Base-by-base conservation (phyloP, 2,113 vertebrate genomes). In the Dromaius novaehollandiae region DNA sequence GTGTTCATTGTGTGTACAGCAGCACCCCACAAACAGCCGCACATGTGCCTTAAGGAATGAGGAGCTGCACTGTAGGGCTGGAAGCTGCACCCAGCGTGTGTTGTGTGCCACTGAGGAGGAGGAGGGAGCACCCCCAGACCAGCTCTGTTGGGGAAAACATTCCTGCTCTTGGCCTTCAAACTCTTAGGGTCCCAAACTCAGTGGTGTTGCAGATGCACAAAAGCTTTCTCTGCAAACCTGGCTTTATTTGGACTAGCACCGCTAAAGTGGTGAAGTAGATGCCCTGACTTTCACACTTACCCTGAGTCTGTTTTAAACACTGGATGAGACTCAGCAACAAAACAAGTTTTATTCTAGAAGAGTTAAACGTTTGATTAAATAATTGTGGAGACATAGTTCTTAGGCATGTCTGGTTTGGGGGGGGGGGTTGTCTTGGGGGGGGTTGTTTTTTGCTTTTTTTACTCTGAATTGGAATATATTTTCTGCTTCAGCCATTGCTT, bases 331-430 rank as follows among this genome's bases (percentile, higher is more conserved):
- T 73, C 40, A 68, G 70, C 18, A 78, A 21, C n/a, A 64, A 58
- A 89, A 78, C 38, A 11, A 25, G 4, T 68, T 83, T n/a, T 44
- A 25, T 71, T 76, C 46, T 58, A 38, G 40, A 74, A 50, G 0
- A 56, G 51, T 66, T 24, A 26, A 46, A 25, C 55, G 55, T 6
- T 83, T 58, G 13, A 22, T 51, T 22, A 58, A 78, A 11, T n/a
- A 16, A 6, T 21, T 63, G 22, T 3, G 32, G 10, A 4, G 5
- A 11, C 10, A 20, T 15, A 6, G 13, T 86, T 84, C 58, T 83
- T 63, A 40, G 0, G 0, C 0, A 0, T 5, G 0, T 11, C 7
- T 48, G 46, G 6, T 28, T 55, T 55, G 21, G 20, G 20, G 10
- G 24, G n/a, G n/a, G 38, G 38, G 38, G 38, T 53, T 58, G 28